phyloP scores from a whole-genome alignment of 2,888 invertebrate genomes.

The Zonitis immaculata region DNA sequence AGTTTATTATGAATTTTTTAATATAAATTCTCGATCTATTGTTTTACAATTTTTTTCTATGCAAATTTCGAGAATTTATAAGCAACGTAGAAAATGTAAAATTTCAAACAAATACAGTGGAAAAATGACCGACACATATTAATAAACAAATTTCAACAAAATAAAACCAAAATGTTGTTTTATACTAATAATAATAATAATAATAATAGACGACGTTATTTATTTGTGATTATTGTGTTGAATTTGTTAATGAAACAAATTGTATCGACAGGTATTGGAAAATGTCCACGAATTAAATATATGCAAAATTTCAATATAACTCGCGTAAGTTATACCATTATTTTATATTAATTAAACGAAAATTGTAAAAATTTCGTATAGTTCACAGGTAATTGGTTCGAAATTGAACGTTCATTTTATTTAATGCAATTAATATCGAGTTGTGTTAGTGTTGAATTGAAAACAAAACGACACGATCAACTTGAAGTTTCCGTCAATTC shows the following conservation, averaged over 20 bases:
- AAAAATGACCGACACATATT: too few species aligned
- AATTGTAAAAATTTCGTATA: slow-evolving; percentile 40
- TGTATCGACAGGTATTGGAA: slow-evolving; percentile 56
- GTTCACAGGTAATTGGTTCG: slow-evolving; percentile 69
- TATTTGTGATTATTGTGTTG: slow-evolving; percentile 20
- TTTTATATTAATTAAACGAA: not conserved
- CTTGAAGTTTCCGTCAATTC: slow-evolving; percentile 60
- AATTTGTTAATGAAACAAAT: slow-evolving; percentile 18
- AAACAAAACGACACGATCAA: slow-evolving; percentile 52
- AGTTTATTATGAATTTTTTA: too few species aligned
- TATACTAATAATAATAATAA: too few species aligned
- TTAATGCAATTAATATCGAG: slow-evolving; percentile 66
- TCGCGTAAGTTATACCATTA: slow-evolving; percentile 52
- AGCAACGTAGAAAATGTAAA: too few species aligned
- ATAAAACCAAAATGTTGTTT: too few species aligned
- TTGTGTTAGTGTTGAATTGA: slow-evolving; percentile 62
- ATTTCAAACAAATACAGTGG: too few species aligned
- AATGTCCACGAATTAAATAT: slow-evolving; percentile 63
- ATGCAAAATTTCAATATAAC: slow-evolving; percentile 62
- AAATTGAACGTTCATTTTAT: slow-evolving; percentile 73
- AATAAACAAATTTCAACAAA: too few species aligned
- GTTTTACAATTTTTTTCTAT: too few species aligned
- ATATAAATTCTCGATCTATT: too few species aligned
- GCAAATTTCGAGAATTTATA: too few species aligned
- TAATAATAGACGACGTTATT: slow-evolving; percentile 21